Evolutionary conservation across 1,140 invertebrate genomes (phyloP).

Genomic region (Dolichoris vasculosae): DNA sequence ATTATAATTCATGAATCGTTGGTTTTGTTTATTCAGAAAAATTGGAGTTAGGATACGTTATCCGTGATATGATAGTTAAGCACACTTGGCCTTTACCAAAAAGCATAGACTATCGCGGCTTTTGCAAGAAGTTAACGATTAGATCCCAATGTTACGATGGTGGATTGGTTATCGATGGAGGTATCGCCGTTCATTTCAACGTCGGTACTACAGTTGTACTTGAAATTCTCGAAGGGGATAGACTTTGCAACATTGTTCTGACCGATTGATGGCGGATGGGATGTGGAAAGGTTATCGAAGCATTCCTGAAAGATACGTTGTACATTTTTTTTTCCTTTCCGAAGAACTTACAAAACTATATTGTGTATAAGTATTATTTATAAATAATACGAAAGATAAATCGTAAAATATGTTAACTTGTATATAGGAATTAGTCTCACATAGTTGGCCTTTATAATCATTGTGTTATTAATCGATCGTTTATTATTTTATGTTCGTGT

Average conservation of each 20-base stretch:
- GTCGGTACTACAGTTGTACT: constrained; percentile 91
- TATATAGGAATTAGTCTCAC: too few species aligned
- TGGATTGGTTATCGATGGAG: constrained; percentile 96
- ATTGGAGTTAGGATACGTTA: constrained; percentile 87
- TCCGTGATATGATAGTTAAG: constrained; percentile 91
- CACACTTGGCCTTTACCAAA: constrained; percentile 85
- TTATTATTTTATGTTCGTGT: neutral
- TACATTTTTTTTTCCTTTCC: too few species aligned
- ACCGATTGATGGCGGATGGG: constrained; percentile 64
- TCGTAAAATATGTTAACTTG: neutral
- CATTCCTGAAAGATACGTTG: constrained; percentile 15
- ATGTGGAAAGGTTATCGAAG: constrained; percentile 18
- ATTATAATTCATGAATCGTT: neutral
- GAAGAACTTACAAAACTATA: neutral
- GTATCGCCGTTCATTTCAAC: constrained; percentile 95
- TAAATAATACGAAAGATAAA: neutral
- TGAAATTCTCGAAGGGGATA: constrained; percentile 90
- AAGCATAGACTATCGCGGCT: constrained; percentile 80
- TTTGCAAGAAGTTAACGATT: constrained; percentile 82
- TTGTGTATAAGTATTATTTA: neutral
- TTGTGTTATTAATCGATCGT: neutral
- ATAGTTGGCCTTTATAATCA: too few species aligned
- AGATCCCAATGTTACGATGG: constrained; percentile 95
- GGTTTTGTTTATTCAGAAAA: constrained; percentile 77
- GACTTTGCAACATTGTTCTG: constrained; percentile 87